A percentile compares a stretch with the other conserved stretches of the same genome.
Conservation (phyloP, 1,140 invertebrate genomes). For the Aphidius ervi region DNA sequence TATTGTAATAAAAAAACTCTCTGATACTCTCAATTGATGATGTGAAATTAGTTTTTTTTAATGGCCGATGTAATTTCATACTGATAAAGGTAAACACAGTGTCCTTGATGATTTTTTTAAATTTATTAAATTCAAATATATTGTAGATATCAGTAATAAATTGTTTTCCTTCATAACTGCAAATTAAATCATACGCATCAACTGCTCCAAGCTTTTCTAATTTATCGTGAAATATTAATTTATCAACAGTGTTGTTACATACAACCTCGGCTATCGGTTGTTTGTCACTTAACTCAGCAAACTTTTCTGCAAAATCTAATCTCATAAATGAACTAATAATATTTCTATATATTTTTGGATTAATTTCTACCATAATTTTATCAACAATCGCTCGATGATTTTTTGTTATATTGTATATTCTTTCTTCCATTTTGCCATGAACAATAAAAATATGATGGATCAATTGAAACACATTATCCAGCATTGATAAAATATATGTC, state of each 20-base stretch:
- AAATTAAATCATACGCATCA: constrained; percentile 43
- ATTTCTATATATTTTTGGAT: constrained; percentile 34
- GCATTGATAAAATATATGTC: constrained; percentile 35
- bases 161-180: constrained; percentile 50
- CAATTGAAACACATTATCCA: constrained; percentile 34
- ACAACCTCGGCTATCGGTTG: constrained; percentile 43
- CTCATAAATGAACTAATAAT: constrained; percentile 35
- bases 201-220: constrained; percentile 22
- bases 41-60: constrained; percentile 39
- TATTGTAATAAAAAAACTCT: constrained; percentile 33
- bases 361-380: constrained; percentile 33
- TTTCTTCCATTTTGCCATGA: constrained; percentile 32
- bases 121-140: constrained; percentile 53
- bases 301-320: constrained; percentile 35
- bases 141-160: constrained; percentile 53
- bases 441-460: constrained; percentile 39
- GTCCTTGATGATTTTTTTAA: constrained; percentile 46
- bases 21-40: constrained; percentile 31
- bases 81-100: constrained; percentile 35
- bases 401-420: constrained; percentile 32
- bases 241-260: constrained; percentile 48
- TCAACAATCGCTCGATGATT: constrained; percentile 35
- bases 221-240: constrained; percentile 46
- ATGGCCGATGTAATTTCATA: constrained; percentile 30
- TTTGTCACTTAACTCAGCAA: constrained; percentile 23